Conservation (phyloP, 2,797 vertebrate species). For the Mus caroli region DNA sequence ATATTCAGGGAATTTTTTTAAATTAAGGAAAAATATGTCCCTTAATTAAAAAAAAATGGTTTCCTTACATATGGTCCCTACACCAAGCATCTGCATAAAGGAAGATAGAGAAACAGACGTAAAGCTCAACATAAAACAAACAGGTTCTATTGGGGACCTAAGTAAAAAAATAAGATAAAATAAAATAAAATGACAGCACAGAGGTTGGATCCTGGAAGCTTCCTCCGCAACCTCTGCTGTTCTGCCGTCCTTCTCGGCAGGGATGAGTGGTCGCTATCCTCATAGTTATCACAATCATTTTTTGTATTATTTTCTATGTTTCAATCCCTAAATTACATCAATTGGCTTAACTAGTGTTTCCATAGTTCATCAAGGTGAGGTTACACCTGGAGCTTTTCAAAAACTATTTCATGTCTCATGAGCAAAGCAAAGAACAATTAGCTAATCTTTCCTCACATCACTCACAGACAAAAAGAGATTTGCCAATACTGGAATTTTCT, state of each 20-base stretch:
- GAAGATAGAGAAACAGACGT: background rate
- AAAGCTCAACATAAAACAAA: background rate
- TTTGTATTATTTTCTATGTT: constrained; percentile 42
- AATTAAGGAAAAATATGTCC: background rate
- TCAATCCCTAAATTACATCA: constrained; percentile 21
- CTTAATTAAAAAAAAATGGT: constrained; percentile 9
- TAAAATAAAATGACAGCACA: background rate
- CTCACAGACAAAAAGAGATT: background rate
- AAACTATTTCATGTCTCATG: background rate
- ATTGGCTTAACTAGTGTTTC: constrained; percentile 7
- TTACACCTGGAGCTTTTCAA: constrained; percentile 5
- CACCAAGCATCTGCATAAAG: background rate
- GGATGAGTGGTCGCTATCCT: background rate
- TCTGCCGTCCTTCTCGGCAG: background rate
- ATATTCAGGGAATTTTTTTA: background rate
- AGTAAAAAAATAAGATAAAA: background rate
- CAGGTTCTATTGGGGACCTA: background rate
- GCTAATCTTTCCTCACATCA: background rate
- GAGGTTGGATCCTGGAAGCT: background rate
- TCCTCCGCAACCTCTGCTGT: background rate
- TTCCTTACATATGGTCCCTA: background rate
- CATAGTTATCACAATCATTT: background rate
- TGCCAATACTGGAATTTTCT: constrained; percentile 20
- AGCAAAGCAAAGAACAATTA: background rate
- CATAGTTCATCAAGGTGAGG: background rate